Percentiles rank a stretch among this genome's conserved stretches.
Conservation (phyloP, 2,888 invertebrate species). For the Epirrhoe alternata region DNA sequence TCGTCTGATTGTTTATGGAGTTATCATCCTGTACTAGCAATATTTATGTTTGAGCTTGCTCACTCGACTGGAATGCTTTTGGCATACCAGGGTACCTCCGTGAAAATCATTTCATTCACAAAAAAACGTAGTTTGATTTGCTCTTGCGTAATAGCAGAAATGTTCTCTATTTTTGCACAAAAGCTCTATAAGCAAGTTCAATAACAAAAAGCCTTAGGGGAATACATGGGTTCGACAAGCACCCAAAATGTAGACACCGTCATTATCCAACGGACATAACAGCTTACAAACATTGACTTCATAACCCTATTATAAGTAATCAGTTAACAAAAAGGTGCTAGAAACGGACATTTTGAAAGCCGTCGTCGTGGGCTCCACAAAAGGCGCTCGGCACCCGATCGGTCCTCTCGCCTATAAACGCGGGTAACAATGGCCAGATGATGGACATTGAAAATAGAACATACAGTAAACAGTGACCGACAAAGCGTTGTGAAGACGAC, state of each 20-base stretch:
- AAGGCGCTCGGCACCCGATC: conserved; percentile 63
- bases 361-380: conserved; percentile 52
- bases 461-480: conserved; percentile 79
- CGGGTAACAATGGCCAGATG: conserved; percentile 83
- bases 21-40: conserved; percentile 55
- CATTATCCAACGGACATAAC: not conserved
- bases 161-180: not conserved
- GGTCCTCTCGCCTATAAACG: conserved; percentile 69
- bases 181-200: not conserved
- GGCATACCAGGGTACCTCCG: conserved; percentile 2
- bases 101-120: conserved; percentile 6
- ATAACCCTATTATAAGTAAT: conserved; percentile 8
- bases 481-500: conserved; percentile 72
- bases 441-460: conserved; percentile 83
- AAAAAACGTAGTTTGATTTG: not conserved
- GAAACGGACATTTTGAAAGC: conserved; percentile 34
- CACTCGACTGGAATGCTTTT: conserved; percentile 21
- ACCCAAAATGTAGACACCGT: not conserved
- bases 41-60: conserved; percentile 42
- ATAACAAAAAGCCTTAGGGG: not conserved
- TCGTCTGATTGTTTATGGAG: conserved; percentile 55
- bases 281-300: conserved; percentile 8
- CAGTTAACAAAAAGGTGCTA: conserved; percentile 19
- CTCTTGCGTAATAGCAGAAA: not conserved
- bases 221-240: not conserved